Evolutionary conservation across 2,888 invertebrate species (phyloP), one percentile per base, ranked within the genome.

Genomic region (Belgica antarctica): DNA sequence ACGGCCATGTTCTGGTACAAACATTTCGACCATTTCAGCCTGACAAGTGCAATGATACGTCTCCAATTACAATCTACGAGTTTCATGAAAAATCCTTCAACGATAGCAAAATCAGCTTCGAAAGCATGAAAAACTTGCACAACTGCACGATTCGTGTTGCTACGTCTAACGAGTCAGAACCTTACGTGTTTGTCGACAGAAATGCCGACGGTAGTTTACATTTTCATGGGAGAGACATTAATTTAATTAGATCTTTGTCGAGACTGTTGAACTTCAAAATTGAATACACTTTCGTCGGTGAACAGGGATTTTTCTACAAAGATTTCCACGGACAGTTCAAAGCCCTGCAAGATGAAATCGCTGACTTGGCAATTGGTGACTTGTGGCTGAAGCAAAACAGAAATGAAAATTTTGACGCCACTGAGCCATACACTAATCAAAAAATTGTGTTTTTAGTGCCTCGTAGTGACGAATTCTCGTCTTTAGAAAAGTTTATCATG

Each of bases 11-110:
- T 10, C n/a, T 5, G 2, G 41, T 41, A 0, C 12, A 17, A n/a
- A 63, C 63, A n/a, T 63, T 41, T 36, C 25, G 36, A 2, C 63
- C 63, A 63, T 63, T 63, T 24, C 8, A 22, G 10, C 19, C 12
- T 7, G 10, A 8, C 12, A 10, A 63, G 3, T 63, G 63, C 24
- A 36, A 22, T 10, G 22, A 63, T n/a, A 63, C 63, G 1, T 41
- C 62, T 31, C 31, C 19, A 3, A 7, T 62, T 1, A 62, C 8
- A 52, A 52, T 62, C 62, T 34, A 65, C 47, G 8, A 46, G 19
- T 65, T 46, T 22, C n/a, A 46, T 15, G 46, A 27, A 46, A 47
- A 4, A 7, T 65, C 28, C 8, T n/a, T 27, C 25, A 22, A 27
- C n/a, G n/a, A n/a, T n/a, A n/a, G n/a, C n/a, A n/a, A n/a, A n/a